Evolutionary conservation across 1,140 invertebrate species (phyloP), one percentile per base, ranked within the genome.

Genomic region (Aplysia californica): DNA sequence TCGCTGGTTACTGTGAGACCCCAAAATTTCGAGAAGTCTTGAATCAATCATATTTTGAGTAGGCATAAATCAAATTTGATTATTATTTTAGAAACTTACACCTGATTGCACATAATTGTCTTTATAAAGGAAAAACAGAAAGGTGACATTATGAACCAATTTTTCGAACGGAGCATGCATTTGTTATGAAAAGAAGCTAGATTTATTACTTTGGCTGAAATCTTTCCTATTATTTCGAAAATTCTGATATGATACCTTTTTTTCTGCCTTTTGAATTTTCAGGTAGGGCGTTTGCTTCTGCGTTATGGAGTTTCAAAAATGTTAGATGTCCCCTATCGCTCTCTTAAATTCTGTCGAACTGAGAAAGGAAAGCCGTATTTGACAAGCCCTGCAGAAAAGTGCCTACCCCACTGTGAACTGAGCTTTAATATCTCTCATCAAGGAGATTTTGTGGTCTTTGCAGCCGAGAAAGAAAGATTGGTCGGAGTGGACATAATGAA

Each of bases 341-440:
- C 92, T 71, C 92, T 98, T 64, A 65, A 79, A 36, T 80, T 92
- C 10, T 78, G 55, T 15, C 81, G 92, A 71, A 91, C 90, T 38
- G 89, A 91, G 5, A 90, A 91, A 76, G 91, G 91, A 21, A 91
- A 90, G 76, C 92, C 92, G 2, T 89, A 85, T 77, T 75, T 92
- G 39, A n/a, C 79, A 0, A 84, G 82, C 55, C 23, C 56, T 29
- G 10, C 66, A 6, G 67, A 77, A n/a, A 31, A 44, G 0, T 41
- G 58, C 5, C 50, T 59, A 10, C 33, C 39, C 26, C n/a, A 41
- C 0, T 39, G 56, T 33, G 59, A 67, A 21, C 85, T 91, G 75
- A 92, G 91, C 84, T 98, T 98, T 86, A 98, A 98, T 91, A 92
- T 98, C 0, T 97, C 96, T 0, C 97, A 99, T 91, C 95, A 98